A percentile compares a stretch with the other conserved stretches of the same genome.
Evolutionary conservation across 2,797 vertebrate species (phyloP).

Genomic region (Syngnathus acus): DNA sequence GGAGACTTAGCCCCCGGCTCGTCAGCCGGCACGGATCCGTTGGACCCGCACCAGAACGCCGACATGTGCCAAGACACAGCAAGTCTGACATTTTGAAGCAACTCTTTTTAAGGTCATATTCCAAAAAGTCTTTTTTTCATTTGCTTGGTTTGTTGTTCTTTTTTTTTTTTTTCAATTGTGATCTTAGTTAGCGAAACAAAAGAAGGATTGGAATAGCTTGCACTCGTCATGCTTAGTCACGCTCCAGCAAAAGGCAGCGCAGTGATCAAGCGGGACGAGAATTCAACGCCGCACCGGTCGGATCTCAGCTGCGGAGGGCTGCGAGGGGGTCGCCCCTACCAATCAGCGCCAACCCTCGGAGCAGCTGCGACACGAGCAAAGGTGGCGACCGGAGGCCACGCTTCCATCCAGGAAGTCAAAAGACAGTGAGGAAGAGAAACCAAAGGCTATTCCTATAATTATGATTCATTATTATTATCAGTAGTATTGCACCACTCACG

Average conservation of each 20-base stretch:
- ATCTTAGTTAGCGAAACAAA: too few relatives aligned
- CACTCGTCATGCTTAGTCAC: too few relatives aligned
- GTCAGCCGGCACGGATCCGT: neutral
- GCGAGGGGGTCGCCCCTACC: neutral
- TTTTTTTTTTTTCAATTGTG: neutral
- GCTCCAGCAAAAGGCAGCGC: too few relatives aligned
- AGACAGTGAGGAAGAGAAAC: too few relatives aligned
- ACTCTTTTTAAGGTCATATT: neutral
- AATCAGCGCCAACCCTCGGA: neutral
- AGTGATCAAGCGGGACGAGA: too few relatives aligned
- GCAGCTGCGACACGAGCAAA: neutral
- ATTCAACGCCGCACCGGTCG: too few relatives aligned
- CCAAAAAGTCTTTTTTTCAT: neutral
- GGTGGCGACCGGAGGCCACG: too few relatives aligned
- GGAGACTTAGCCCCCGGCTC: slow-evolving; percentile 37
- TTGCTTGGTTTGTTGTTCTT: neutral
- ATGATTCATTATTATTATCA: too few relatives aligned
- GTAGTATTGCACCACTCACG: too few relatives aligned
- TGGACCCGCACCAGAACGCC: neutral
- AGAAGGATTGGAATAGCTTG: too few relatives aligned
- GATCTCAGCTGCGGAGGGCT: neutral
- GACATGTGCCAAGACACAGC: neutral
- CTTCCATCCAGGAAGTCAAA: too few relatives aligned
- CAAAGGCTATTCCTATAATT: too few relatives aligned
- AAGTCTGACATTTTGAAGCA: neutral